phyloP scores from a whole-genome alignment of 2,888 invertebrate genomes.

The Pollenia amentaria region DNA sequence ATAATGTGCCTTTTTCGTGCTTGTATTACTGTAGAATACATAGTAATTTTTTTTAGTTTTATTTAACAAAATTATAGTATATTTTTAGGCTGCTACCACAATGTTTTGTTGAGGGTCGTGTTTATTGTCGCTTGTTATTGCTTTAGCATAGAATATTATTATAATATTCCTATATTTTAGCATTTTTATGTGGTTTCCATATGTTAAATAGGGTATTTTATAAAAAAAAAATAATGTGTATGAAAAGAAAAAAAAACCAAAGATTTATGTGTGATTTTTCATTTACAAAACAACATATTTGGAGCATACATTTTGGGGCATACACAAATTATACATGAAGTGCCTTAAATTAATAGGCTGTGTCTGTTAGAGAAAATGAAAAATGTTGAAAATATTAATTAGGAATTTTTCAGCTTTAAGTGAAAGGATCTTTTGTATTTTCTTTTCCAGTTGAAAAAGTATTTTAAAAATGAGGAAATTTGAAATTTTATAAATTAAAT shows the following conservation, averaged over 20 bases:
- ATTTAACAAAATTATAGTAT: conserved; percentile 46
- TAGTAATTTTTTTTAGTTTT: conserved; percentile 18
- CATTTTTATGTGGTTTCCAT: conserved; percentile 25
- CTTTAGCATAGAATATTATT: conserved; percentile 41
- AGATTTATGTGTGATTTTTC: conserved; percentile 1
- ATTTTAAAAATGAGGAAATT: no score
- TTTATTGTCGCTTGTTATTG: conserved; percentile 39
- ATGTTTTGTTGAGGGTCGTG: conserved; percentile 5
- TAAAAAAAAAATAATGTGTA: background rate
- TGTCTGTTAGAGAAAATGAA: background rate
- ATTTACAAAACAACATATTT: conserved; percentile 33
- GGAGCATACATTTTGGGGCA: conserved; percentile 44
- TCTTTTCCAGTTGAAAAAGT: no score
- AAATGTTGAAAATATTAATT: background rate
- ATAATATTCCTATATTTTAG: conserved; percentile 34
- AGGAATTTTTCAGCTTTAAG: no score
- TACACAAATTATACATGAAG: background rate
- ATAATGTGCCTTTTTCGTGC: background rate
- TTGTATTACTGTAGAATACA: background rate
- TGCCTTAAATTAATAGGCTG: background rate
- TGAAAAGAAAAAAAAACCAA: background rate
- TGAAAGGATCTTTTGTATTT: no score
- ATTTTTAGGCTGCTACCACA: conserved; percentile 56
- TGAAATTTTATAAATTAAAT: no score
- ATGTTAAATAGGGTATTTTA: conserved; percentile 42